These are phyloP conservation scores for Mesoclemmys tuberculata DNA, from an alignment of 2,113 vertebrate genomes.

Conservation along the genomic window DNA sequence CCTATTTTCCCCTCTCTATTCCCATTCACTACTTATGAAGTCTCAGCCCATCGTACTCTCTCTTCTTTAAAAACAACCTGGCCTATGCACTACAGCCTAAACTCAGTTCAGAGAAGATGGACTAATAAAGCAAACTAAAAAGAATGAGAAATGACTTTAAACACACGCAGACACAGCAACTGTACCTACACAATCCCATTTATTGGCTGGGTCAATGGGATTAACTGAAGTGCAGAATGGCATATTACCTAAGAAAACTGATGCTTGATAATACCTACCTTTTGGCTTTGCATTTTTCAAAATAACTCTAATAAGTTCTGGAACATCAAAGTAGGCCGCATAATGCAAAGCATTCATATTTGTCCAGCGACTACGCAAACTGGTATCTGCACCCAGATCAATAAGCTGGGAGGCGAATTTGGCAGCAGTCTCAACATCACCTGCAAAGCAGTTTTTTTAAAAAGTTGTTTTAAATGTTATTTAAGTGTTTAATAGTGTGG, in stretches of 20 bases:
- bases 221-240: neutral
- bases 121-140: neutral
- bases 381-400: slow-evolving; percentile 89
- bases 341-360: slow-evolving; percentile 99
- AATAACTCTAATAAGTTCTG: slow-evolving; percentile 90
- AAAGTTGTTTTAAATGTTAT: neutral
- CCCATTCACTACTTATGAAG: neutral
- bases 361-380: slow-evolving; percentile 95
- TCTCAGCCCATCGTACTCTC: neutral
- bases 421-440: slow-evolving; percentile 91
- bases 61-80: neutral
- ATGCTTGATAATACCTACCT: slow-evolving; percentile 80
- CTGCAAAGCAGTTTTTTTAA: slow-evolving; percentile 73
- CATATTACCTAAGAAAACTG: neutral
- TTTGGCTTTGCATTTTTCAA: slow-evolving; percentile 90
- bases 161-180: neutral
- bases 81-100: neutral
- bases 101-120: neutral
- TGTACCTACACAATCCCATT: neutral
- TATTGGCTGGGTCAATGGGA: neutral
- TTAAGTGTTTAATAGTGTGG: neutral
- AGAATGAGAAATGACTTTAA: neutral
- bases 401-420: slow-evolving; percentile 90
- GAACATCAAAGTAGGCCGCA: slow-evolving; percentile 97
- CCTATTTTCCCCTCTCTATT: neutral